These are phyloP conservation scores for Metalampra italica DNA, from an alignment of 2,888 invertebrate genomes.

Conservation along the genomic window DNA sequence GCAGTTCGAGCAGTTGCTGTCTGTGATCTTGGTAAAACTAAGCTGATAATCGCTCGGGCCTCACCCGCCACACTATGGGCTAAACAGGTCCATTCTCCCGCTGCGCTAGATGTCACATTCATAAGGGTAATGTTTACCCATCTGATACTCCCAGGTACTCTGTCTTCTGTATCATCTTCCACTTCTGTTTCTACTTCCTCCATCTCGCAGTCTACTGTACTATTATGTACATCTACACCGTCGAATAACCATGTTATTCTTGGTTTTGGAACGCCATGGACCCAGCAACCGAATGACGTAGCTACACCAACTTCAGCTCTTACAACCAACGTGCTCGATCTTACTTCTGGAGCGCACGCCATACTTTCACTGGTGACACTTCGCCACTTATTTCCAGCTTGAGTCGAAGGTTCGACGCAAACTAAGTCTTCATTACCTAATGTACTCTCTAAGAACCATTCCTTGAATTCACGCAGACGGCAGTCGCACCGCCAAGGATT, in stretches of 20 bases:
- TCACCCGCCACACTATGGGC: constrained; percentile 84
- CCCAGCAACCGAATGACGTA: constrained; percentile 88
- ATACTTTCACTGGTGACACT: constrained; percentile 86
- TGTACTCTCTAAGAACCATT: constrained; percentile 89
- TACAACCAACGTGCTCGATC: constrained; percentile 78
- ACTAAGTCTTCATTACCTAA: constrained; percentile 86
- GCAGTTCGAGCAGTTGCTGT: constrained; percentile 89
- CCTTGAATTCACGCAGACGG: constrained; percentile 88
- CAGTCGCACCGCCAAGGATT: constrained; percentile 97
- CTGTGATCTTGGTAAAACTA: constrained; percentile 75
- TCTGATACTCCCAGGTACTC: constrained; percentile 71
- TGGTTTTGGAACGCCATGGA: constrained; percentile 90
- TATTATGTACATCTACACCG: constrained; percentile 75
- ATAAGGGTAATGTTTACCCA: constrained; percentile 91
- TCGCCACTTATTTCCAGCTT: constrained; percentile 87
- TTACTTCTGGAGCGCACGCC: constrained; percentile 88
- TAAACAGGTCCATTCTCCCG: constrained; percentile 91
- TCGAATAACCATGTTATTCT: constrained; percentile 90
- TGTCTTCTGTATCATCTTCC: constrained; percentile 62
- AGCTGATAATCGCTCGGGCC: constrained; percentile 80
- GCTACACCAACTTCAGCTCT: constrained; percentile 90
- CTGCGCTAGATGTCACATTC: constrained; percentile 89
- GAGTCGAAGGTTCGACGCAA: constrained; percentile 84
- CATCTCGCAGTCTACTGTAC: constrained; percentile 67
- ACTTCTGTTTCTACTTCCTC: constrained; percentile 64